Evolutionary conservation across 92 coral and sea anemone species (phyloP).

Genomic region (Siderastrea radians): DNA sequence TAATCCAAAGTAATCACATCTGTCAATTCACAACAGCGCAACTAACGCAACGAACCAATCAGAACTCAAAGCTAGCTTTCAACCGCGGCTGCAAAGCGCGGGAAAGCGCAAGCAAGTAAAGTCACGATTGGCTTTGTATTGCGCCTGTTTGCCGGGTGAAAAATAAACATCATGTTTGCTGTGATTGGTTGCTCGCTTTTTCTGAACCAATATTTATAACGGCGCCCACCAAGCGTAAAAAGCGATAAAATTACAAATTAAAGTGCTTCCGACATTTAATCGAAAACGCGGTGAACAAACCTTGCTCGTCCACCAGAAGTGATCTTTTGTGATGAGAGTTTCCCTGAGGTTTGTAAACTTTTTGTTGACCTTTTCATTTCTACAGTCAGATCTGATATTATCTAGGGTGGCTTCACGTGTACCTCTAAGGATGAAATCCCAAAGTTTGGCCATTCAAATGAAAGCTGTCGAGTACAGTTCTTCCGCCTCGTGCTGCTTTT

Average conservation of each 20-base stretch:
- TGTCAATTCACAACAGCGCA: background rate
- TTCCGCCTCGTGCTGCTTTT: background rate
- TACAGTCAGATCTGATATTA: too few species aligned
- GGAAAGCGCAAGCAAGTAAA: background rate
- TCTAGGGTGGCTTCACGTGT: too few species aligned
- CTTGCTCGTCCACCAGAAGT: background rate
- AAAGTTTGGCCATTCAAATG: too few species aligned
- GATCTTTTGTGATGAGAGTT: background rate
- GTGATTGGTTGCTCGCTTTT: background rate
- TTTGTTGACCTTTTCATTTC: background rate
- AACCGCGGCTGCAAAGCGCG: background rate
- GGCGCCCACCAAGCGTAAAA: too few species aligned
- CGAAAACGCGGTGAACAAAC: background rate
- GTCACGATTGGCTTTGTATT: background rate
- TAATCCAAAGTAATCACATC: background rate
- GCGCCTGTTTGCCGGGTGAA: background rate
- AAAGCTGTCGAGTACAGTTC: background rate
- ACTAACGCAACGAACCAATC: background rate
- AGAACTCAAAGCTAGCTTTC: background rate
- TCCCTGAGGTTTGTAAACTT: background rate
- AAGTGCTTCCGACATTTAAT: background rate
- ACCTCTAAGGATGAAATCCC: too few species aligned
- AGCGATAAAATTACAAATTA: background rate
- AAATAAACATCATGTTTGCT: background rate
- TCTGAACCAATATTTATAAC: conserved; percentile 9